Conservation (phyloP, 2,888 invertebrate species). For the Monochamus alternatus region DNA sequence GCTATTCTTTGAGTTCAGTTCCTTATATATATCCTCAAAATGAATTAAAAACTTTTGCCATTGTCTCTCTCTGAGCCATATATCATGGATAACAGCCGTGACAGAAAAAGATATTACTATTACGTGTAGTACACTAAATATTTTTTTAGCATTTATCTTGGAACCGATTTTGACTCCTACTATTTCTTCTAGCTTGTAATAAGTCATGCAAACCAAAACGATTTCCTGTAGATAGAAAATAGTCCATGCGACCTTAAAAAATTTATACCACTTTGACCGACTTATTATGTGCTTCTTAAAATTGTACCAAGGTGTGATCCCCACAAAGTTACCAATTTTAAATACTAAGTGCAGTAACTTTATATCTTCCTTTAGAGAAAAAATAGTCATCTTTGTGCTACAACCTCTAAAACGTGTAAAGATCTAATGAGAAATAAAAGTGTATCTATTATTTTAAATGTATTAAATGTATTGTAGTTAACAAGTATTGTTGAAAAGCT, state of each 20-base stretch:
- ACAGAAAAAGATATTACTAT: not conserved
- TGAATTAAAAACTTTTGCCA: constrained; percentile 1
- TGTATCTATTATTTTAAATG: no score
- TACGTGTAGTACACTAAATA: not conserved
- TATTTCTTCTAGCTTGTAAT: not conserved
- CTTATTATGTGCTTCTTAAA: not conserved
- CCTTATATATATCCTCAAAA: not conserved
- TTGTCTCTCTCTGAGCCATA: not conserved
- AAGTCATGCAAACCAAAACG: not conserved
- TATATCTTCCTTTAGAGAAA: constrained; percentile 3
- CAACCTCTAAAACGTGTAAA: no score
- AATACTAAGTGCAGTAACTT: not conserved
- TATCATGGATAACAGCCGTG: not conserved
- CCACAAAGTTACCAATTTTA: constrained; percentile 3
- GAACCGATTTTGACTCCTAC: not conserved
- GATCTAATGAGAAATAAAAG: no score
- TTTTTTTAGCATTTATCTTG: not conserved
- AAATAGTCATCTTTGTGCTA: not conserved
- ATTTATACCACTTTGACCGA: not conserved
- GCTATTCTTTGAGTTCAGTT: not conserved
- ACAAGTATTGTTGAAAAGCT: no score
- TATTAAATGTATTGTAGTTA: no score
- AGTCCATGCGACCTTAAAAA: not conserved
- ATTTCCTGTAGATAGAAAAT: not conserved
- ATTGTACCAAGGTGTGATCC: constrained; percentile 12